phyloP scores from a whole-genome alignment of 2,113 vertebrate species.

The Centrocercus urophasianus region DNA sequence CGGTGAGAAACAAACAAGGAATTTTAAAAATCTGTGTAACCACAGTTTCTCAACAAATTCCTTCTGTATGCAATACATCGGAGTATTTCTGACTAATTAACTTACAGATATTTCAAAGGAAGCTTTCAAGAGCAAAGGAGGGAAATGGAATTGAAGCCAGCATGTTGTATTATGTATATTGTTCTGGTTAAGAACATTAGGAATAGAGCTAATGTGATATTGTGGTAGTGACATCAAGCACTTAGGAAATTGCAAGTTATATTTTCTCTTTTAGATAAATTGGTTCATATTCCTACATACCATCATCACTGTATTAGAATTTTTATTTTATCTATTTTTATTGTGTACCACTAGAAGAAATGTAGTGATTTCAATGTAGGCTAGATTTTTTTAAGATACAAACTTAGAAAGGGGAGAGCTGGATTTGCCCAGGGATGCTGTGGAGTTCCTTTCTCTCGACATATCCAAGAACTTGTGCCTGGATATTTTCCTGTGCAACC shows the following conservation, averaged over 20 bases:
- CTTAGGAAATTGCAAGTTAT: neutral
- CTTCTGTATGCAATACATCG: neutral
- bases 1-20: neutral
- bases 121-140: neutral
- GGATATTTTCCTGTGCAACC: too few species aligned
- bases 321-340: neutral
- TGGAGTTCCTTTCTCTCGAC: too few species aligned
- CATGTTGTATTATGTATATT: fast-evolving
- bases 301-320: neutral
- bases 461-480: too few species aligned
- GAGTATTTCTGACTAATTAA: neutral
- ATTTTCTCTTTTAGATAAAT: neutral
- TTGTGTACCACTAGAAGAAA: neutral
- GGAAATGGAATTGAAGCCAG: neutral
- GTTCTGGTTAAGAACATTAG: neutral
- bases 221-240: neutral
- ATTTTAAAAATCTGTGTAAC: neutral
- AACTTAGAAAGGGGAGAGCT: neutral
- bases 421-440: neutral
- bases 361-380: neutral
- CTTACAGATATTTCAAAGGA: neutral
- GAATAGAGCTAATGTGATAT: neutral
- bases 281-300: neutral
- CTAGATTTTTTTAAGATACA: neutral
- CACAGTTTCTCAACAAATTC: conserved; percentile 13